Evolutionary conservation across 2,888 invertebrate genomes (phyloP), one percentile per base, ranked within the genome.

Genomic region (Dolichomitus sp.): DNA sequence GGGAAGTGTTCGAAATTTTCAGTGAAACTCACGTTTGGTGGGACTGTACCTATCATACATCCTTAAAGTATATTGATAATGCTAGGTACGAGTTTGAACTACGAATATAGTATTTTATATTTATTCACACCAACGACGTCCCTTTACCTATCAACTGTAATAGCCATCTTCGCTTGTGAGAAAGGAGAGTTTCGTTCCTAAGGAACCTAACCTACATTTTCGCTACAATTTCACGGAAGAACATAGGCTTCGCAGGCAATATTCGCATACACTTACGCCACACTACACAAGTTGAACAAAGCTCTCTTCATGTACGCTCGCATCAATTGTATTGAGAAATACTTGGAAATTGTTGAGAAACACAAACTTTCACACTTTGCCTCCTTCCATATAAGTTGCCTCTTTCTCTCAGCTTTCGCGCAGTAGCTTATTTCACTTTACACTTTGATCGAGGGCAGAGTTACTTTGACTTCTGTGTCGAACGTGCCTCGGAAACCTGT

Each of bases 291-390:
- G 7, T 40, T 19, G 61, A 37, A 40, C 40, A 61, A 61, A 9
- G 37, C 61, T 61, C 48, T 23, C 17, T 7, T 14, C 48, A 23
- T 19, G 37, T 37, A 11, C 45, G 72, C 42, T 42, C 45, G 27
- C 37, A 48, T 61, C 61, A 40, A 73, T 73, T 61, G 48, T 61
- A 61, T 61, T 50, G 48, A 37, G 59, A 73, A 61, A 73, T 61
- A 50, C 61, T 73, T 48, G 30, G 45, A 61, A 59, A 73, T 73
- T 50, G 73, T 61, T 73, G 61, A 19, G 73, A 61, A 73, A 73
- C 73, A 37, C 33, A 37, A 61, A 73, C 17, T 73, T 48, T 23
- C 40, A 72, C 45, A 19, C 48, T 61, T 37, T 30, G 48, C 73
- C 37, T 33, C 54, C 45, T 59, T 50, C 37, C 48, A 54, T 45